Evolutionary conservation across 1,140 invertebrate genomes (phyloP), one percentile per base, ranked within the genome.

Genomic region (Sweltsa coloradensis): DNA sequence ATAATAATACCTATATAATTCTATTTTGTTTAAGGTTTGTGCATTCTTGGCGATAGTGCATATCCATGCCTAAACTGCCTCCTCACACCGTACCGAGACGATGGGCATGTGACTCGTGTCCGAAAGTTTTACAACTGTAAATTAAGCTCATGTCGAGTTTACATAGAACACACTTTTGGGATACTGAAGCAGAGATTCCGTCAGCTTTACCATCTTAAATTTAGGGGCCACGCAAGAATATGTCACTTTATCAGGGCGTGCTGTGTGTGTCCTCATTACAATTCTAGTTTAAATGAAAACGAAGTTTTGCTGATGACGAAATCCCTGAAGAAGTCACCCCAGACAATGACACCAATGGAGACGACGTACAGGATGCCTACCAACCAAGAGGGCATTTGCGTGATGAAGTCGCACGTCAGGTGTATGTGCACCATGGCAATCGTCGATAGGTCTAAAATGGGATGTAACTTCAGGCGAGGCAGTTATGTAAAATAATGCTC

Each of bases 141-240:
- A n/a, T 41, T 43, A 21, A 25, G 36, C n/a, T 23, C 22, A 18
- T 43, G 36, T 6, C 14, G 49, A 18, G 41, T 54, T 27, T 18
- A 16, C 4, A 41, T 57, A 41, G 53, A 58, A 34, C 50, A 55
- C 18, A 18, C 34, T 21, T 49, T 53, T 24, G 53, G 47, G 6
- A 26, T 57, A 37, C 42, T 57, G 34, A 57, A 57, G 43, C 45
- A 53, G 47, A 16, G 55, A 45, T 55, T 55, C 41, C 18, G 45
- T 14, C 41, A 43, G 22, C 41, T 56, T 36, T 48, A 55, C 34
- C 45, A 53, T 31, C 25, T 41, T 11, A 53, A 53, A 53, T 37
- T 53, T 23, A 43, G 29, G 24, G 40, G 41, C 2, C 25, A 27
- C 5, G 39, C 41, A 31, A 48, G 23, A 26, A 37, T 53, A 27